Base-by-base conservation (phyloP, 2,888 invertebrate species). In the Aporophyla lueneburgensis region DNA sequence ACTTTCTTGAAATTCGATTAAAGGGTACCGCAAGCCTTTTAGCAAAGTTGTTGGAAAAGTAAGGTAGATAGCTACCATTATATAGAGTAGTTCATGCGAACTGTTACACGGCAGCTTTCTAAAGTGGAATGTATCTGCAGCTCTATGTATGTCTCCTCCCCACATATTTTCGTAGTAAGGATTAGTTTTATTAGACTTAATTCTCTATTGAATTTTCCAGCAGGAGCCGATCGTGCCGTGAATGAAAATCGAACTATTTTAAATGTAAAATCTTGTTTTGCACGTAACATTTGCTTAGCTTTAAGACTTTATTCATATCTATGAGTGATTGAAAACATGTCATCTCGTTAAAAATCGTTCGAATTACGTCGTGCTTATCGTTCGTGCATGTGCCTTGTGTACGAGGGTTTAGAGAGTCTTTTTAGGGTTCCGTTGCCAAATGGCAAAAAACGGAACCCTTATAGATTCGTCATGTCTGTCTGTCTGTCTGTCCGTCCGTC, bases 1-100 rank as follows among this genome's bases (percentile, higher is more conserved):
- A 93, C 90, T 92, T 93, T 89, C 90, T 90, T 84, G 87, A 92
- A 92, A 94, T 93, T 93, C 92, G 93, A 93, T 94, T 92, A 93
- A 90, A 92, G 89, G 89, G 89, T 90, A 91, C 92, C 92, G 90
- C 93, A 92, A 91, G 91, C 90, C 92, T 93, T 91, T 92, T 91
- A 90, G 86, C 79, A 71, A 63, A 91, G 89, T 91, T 88, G 84
- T 86, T 80, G 85, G 87, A 87, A 88, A 90, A 91, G 87, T 89
- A 85, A 33, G 12, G 66, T 86, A 70, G 70, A n/a, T n/a, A n/a
- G 33, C 66, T 65, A 87, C 87, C 88, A 88, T 83, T 87, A 83
- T 89, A 89, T 71, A 81, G 63, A 91, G 69, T 56, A 88, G 85
- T 91, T 89, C 51, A 69, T 76, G 67, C 68, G 62, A 87, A 84